These are phyloP conservation scores for Leptinotarsa rubiginosa DNA, from an alignment of 2,888 invertebrate species.

Conservation along the genomic window DNA sequence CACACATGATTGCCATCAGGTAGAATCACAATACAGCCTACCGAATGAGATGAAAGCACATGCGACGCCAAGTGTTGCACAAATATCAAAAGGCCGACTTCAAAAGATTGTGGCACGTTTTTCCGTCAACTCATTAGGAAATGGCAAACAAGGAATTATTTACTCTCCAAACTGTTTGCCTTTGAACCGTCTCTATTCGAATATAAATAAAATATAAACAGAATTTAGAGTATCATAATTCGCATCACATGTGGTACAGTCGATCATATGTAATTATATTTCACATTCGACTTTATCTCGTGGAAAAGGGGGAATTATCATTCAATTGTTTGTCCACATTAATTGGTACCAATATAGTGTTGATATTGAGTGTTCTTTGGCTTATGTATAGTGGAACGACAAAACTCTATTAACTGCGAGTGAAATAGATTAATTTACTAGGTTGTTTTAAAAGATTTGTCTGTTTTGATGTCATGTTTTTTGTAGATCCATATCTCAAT, in stretches of 20 bases:
- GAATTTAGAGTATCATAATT: not conserved
- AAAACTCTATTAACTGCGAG: too few species aligned
- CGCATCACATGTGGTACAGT: not conserved
- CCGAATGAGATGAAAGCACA: slow-evolving; percentile 25
- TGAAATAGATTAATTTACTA: too few species aligned
- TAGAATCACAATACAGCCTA: not conserved
- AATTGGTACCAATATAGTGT: too few species aligned
- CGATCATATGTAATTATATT: not conserved
- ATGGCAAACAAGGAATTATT: slow-evolving; percentile 35
- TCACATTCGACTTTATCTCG: too few species aligned
- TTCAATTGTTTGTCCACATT: too few species aligned
- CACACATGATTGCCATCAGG: not conserved
- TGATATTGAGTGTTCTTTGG: too few species aligned
- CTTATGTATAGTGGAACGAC: too few species aligned
- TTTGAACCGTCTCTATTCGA: slow-evolving; percentile 28
- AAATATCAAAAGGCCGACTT: slow-evolving; percentile 35
- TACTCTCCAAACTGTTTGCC: slow-evolving; percentile 35
- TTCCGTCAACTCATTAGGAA: slow-evolving; percentile 33
- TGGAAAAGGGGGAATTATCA: too few species aligned
- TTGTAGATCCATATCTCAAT: too few species aligned
- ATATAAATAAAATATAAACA: not conserved
- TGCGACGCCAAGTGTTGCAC: slow-evolving; percentile 16
- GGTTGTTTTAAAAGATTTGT: too few species aligned
- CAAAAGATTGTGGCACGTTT: slow-evolving; percentile 34
- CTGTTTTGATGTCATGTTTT: too few species aligned